Conservation (phyloP, 2,113 vertebrate genomes). For the Falcunculus frontatus region DNA sequence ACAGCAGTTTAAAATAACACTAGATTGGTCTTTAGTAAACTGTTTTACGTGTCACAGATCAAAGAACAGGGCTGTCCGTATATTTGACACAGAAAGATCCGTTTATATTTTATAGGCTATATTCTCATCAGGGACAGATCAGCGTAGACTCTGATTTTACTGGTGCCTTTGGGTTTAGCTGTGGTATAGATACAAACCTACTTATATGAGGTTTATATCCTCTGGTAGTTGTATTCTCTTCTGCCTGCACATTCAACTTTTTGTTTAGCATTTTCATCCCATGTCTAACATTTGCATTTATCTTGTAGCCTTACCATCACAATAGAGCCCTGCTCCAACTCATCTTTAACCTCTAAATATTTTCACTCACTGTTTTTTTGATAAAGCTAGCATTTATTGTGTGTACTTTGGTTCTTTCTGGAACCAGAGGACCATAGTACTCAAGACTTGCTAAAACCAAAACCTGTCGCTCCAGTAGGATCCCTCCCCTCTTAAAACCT, state of each 20-base stretch:
- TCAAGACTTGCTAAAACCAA: not conserved
- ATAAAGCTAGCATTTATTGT: not conserved
- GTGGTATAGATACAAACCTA: not conserved
- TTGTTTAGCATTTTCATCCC: not conserved
- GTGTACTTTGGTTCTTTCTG: not conserved
- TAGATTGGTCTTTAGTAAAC: not conserved
- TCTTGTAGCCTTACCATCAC: not conserved
- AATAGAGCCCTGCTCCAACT: not conserved
- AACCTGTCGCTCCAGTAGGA: not conserved
- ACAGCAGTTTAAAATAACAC: not conserved
- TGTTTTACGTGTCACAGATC: not conserved
- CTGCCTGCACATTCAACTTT: not conserved
- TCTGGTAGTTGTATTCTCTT: not conserved
- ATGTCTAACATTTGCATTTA: not conserved
- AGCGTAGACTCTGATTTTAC: not conserved
- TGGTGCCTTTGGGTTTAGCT: not conserved
- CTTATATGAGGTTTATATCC: not conserved
- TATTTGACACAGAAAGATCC: not conserved
- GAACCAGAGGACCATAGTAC: not conserved
- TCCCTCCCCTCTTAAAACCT: not conserved
- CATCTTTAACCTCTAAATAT: not conserved
- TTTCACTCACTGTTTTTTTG: not conserved
- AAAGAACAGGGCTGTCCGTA: accelerated
- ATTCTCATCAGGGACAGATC: not conserved
- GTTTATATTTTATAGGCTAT: not conserved